phyloP scores from a whole-genome alignment of 2,113 vertebrate species.

The Conger conger region DNA sequence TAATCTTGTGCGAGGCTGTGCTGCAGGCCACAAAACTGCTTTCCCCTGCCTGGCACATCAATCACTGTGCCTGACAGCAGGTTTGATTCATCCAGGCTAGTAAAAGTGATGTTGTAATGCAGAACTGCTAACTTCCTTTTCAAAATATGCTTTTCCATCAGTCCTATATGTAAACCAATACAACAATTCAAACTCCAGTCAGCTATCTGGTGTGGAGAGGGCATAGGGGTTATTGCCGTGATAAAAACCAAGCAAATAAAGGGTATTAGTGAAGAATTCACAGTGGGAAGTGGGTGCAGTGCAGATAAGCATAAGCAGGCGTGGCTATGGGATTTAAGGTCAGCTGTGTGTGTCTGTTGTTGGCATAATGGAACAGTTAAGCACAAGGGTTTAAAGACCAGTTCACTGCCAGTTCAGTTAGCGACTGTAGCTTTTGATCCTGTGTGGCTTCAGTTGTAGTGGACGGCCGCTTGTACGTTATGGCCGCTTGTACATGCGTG shows the following conservation, averaged over 20 bases:
- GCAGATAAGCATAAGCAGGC: too few relatives aligned
- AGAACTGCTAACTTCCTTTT: background rate
- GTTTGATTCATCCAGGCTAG: background rate
- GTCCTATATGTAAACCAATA: background rate
- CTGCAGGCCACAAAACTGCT: background rate
- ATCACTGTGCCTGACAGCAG: background rate
- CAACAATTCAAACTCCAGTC: background rate
- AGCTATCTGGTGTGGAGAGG: too few relatives aligned
- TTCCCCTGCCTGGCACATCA: background rate
- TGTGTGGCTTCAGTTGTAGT: background rate
- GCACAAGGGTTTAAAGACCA: background rate
- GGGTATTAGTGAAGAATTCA: background rate
- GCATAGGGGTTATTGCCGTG: too few relatives aligned
- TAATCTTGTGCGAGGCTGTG: background rate
- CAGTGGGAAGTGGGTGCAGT: too few relatives aligned
- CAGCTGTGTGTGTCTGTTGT: background rate
- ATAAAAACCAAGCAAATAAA: too few relatives aligned
- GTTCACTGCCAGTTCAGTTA: conserved; percentile 1
- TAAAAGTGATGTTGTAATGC: background rate
- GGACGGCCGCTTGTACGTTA: background rate
- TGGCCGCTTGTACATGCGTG: background rate
- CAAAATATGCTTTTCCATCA: background rate
- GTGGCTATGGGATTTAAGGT: background rate
- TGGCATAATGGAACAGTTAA: background rate
- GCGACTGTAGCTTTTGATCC: background rate